Evolutionary conservation across 2,113 vertebrate species (phyloP).

Genomic region (Microcebus lehilahytsara): DNA sequence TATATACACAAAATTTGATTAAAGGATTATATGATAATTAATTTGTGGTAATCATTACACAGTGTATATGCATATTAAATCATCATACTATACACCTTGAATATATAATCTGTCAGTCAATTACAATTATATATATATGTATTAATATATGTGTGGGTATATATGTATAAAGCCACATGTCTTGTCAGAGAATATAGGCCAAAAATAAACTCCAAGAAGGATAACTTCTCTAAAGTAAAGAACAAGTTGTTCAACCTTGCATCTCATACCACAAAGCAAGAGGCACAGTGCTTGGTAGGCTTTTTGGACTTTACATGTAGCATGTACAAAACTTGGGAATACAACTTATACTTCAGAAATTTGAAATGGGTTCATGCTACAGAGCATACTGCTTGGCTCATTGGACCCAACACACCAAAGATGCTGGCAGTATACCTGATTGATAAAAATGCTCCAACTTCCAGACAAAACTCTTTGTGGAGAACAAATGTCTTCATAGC

Average conservation of each 20-base stretch:
- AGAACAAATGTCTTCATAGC: not conserved
- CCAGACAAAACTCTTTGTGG: not conserved
- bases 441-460: not conserved
- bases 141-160: not conserved
- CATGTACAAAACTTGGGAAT: not conserved
- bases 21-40: not conserved
- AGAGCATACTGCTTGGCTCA: not conserved
- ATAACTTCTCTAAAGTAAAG: not conserved
- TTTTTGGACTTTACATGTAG: too few species aligned
- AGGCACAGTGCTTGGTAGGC: too few species aligned
- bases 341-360: not conserved
- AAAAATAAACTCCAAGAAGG: not conserved
- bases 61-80: not conserved
- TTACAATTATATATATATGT: not conserved
- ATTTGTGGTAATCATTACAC: not conserved
- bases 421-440: not conserved
- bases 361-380: too few species aligned
- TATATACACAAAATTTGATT: not conserved
- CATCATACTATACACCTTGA: not conserved
- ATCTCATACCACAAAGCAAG: not conserved
- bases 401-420: not conserved
- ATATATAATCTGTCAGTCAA: not conserved
- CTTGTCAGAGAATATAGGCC: not conserved
- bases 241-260: not conserved
- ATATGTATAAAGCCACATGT: not conserved